phyloP scores from a whole-genome alignment of 1,140 invertebrate genomes.

The Zaprionus tsacasi region DNA sequence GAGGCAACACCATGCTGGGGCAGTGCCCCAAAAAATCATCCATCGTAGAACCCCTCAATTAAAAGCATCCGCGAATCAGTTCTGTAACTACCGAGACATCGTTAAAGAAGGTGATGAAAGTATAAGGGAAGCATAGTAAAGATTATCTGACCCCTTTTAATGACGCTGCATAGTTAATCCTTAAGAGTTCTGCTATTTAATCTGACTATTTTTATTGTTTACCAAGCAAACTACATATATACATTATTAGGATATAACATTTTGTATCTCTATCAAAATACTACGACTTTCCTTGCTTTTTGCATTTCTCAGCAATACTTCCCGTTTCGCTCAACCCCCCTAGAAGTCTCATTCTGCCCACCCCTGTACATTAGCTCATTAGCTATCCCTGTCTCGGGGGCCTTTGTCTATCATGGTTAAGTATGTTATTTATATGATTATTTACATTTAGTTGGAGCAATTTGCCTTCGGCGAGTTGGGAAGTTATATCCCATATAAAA shows the following conservation, averaged over 20 bases:
- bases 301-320: not conserved
- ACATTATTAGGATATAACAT: no score
- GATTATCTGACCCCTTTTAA: not conserved
- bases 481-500: constrained; percentile 33
- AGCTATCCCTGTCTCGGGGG: constrained; percentile 26
- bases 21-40: not conserved
- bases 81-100: not conserved
- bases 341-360: not conserved
- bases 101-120: not conserved
- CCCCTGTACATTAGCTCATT: constrained; percentile 23
- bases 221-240: no score
- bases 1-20: not conserved
- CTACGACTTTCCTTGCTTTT: no score
- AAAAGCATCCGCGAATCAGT: not conserved
- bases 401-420: constrained; percentile 35
- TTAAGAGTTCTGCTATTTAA: not conserved
- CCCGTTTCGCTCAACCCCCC: not conserved
- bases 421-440: constrained; percentile 51
- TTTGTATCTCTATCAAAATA: no score
- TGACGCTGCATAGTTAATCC: not conserved
- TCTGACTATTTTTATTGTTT: no score
- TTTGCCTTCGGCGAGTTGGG: constrained; percentile 23
- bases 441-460: constrained; percentile 50
- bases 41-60: not conserved
- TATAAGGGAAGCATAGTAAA: not conserved